Evolutionary conservation across 2,113 vertebrate genomes (phyloP), one percentile per base, ranked within the genome.

Genomic region (Rhipidura dahli): DNA sequence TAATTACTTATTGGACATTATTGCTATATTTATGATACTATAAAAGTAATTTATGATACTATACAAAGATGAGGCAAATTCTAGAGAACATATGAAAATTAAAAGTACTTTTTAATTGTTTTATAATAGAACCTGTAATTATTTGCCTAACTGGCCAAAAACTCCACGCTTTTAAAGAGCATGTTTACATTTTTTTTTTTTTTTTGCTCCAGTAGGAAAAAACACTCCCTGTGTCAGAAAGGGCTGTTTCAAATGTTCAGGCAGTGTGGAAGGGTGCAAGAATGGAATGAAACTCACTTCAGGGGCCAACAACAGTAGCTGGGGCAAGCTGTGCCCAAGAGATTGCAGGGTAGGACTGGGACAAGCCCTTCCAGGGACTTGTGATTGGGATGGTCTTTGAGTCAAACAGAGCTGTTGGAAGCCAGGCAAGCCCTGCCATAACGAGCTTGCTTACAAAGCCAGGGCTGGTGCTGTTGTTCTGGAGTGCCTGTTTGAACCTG

Each of bases 311-410:
- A 72, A 14, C 10, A 5, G 31, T n/a, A 83, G 10, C 10, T 65
- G 33, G 17, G 57, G 6, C 39, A 50, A 61, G 15, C 11, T 87
- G 37, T 42, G 47, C 26, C 2, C 1, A 42, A 15, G 49, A 28
- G 22, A 6, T 44, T 63, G 12, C 8, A 9, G 5, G 20, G n/a
- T 26, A 54, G 61, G 35, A 27, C 0, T 0, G 1, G n/a, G 87
- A 40, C 5, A 49, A 60, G 11, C 20, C 30, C 15, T 75, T 23
- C 10, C 12, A n/a, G 39, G 7, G 17, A 11, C 10, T 9, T 63
- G 28, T 24, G n/a, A 22, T 53, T 83, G 60, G 28, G 18, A 42
- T 61, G 26, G 31, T 79, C 10, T 17, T 26, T 47, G 15, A 37
- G 51, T 28, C 24, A 18, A 64, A n/a, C 1, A 1, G 33, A 60